Conservation (phyloP, 2,797 vertebrate genomes). For the Melanotaenia trifasciata region DNA sequence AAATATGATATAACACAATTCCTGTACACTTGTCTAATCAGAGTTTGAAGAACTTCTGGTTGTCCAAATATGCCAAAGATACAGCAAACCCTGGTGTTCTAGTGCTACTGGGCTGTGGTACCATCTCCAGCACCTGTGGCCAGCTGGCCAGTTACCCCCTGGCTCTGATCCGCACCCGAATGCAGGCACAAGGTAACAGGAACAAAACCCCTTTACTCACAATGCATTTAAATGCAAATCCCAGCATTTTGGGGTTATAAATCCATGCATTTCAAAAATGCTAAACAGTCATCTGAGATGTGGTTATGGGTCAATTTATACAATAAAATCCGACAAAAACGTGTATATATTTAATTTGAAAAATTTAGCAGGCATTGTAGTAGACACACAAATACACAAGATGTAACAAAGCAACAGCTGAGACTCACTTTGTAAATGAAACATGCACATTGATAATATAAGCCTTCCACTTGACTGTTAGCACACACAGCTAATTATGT, state of each 20-base stretch:
- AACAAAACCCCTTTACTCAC: not conserved
- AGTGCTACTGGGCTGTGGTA: conserved; percentile 91
- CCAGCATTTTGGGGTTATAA: not conserved
- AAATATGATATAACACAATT: not conserved
- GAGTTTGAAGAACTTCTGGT: conserved; percentile 92
- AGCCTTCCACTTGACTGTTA: not conserved
- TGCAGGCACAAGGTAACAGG: conserved; percentile 92
- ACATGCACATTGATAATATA: too few relatives aligned
- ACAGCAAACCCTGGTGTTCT: conserved; percentile 91
- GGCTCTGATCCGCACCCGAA: conserved; percentile 91
- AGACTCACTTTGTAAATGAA: too few relatives aligned
- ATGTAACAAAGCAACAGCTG: too few relatives aligned
- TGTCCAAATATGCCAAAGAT: conserved; percentile 89
- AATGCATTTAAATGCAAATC: not conserved
- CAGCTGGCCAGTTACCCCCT: conserved; percentile 94
- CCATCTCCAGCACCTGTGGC: conserved; percentile 91
- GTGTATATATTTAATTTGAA: too few relatives aligned
- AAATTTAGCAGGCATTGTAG: too few relatives aligned
- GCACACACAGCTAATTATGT: not conserved
- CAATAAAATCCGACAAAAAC: too few relatives aligned
- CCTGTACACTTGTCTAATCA: conserved; percentile 48
- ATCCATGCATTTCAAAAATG: too few relatives aligned
- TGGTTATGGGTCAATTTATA: too few relatives aligned
- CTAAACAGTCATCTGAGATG: too few relatives aligned
- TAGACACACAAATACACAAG: too few relatives aligned